Conservation (phyloP, 2,888 invertebrate genomes). For the Drosophila subsilvestris region DNA sequence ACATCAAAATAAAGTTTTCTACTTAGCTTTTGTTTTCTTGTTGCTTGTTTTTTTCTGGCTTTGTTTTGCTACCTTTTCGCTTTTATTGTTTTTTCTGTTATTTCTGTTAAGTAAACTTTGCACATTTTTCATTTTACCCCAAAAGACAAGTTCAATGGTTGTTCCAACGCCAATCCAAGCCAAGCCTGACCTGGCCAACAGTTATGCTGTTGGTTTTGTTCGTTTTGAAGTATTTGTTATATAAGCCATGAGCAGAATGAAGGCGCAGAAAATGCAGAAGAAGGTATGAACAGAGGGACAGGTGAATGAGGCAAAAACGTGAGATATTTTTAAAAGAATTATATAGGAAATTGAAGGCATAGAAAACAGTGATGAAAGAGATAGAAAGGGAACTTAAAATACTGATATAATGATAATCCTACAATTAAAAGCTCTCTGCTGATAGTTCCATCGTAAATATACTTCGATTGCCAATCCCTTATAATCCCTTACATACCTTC, state of each 20-base stretch:
- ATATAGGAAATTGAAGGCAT: too few species aligned
- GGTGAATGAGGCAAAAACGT: neutral
- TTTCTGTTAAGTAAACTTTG: conserved; percentile 52
- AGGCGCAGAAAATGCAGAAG: neutral
- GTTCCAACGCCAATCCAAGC: neutral
- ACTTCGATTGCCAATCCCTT: neutral
- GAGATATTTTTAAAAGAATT: too few species aligned
- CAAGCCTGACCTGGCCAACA: conserved; percentile 34
- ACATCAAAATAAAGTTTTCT: conserved; percentile 28
- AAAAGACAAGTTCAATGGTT: conserved; percentile 27
- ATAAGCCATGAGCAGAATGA: conserved; percentile 8
- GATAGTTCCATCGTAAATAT: neutral
- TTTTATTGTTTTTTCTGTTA: conserved; percentile 13
- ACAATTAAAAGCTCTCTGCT: too few species aligned
- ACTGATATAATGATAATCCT: too few species aligned
- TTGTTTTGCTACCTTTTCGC: conserved; percentile 1
- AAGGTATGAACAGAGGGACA: neutral
- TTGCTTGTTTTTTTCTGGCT: conserved; percentile 1
- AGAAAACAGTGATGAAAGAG: too few species aligned
- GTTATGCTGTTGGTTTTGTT: conserved; percentile 12
- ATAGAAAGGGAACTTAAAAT: too few species aligned
- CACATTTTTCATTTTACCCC: conserved; percentile 27
- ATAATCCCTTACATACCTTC: neutral
- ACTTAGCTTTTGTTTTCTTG: conserved; percentile 20
- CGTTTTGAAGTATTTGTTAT: conserved; percentile 2